Conservation (phyloP, 2,113 vertebrate genomes). For the Epinephelus lanceolatus region DNA sequence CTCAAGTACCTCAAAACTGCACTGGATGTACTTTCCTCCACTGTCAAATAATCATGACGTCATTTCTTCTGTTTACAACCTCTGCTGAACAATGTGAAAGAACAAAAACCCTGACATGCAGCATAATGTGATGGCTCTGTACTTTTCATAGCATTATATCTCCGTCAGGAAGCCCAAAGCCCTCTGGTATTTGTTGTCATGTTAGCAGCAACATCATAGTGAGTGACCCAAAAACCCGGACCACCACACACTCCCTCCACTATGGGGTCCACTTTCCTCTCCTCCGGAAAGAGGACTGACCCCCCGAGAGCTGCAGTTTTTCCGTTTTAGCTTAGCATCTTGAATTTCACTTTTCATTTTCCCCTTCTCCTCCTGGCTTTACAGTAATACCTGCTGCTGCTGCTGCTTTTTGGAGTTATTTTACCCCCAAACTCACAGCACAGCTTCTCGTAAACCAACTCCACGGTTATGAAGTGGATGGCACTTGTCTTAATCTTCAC, state of each 20-base stretch:
- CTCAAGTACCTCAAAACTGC: neutral
- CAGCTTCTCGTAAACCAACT: constrained; percentile 37
- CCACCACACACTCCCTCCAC: constrained; percentile 82
- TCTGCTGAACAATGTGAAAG: neutral
- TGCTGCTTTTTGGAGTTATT: constrained; percentile 62
- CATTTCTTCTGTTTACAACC: neutral
- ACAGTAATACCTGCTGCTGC: constrained; percentile 65
- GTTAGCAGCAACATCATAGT: constrained; percentile 90
- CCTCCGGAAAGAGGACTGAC: constrained; percentile 85
- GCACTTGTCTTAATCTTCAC: constrained; percentile 51
- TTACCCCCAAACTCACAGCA: constrained; percentile 21
- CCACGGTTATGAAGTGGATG: constrained; percentile 47
- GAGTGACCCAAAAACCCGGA: constrained; percentile 88
- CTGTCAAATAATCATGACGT: neutral
- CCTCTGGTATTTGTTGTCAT: constrained; percentile 72
- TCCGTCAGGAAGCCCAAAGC: constrained; percentile 26
- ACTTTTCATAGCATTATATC: neutral
- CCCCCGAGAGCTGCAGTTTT: constrained; percentile 86
- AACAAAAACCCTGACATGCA: neutral
- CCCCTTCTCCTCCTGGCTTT: constrained; percentile 33
- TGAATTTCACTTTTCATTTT: constrained; percentile 91
- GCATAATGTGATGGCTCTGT: neutral
- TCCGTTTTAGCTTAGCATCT: constrained; percentile 86
- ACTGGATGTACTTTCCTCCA: neutral
- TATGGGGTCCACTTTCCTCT: constrained; percentile 86